Evolutionary conservation across 2,113 vertebrate species (phyloP).

Genomic region (Brachirus orientalis): DNA sequence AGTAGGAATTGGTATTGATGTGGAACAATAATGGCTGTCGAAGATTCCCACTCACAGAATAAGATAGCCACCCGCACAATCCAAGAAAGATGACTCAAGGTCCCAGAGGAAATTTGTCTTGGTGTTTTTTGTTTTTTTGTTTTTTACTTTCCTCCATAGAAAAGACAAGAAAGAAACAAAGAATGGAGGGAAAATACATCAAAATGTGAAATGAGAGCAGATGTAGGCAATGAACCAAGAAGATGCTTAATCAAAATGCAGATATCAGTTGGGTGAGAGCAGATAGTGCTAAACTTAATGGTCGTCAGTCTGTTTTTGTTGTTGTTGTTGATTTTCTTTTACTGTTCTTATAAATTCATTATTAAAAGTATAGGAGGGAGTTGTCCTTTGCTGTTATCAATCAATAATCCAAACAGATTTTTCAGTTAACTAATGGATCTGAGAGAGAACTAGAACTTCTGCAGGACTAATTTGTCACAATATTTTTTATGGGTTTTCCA

Average conservation of each 20-base stretch:
- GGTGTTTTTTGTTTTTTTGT: slow-evolving; percentile 13
- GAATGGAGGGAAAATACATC: slow-evolving; percentile 56
- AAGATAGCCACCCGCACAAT: slow-evolving; percentile 46
- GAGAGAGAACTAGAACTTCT: too few relatives aligned
- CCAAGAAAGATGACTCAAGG: slow-evolving; percentile 55
- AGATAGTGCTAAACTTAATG: slow-evolving; percentile 43
- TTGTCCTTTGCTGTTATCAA: too few relatives aligned
- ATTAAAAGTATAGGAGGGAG: neutral
- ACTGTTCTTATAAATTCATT: neutral
- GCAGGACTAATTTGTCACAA: too few relatives aligned
- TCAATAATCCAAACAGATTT: too few relatives aligned
- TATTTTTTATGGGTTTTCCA: too few relatives aligned
- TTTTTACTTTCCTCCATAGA: slow-evolving; percentile 39
- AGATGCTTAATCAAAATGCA: slow-evolving; percentile 62
- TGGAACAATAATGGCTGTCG: slow-evolving; percentile 35
- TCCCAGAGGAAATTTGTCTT: slow-evolving; percentile 61
- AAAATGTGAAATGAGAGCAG: slow-evolving; percentile 53
- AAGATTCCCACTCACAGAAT: slow-evolving; percentile 33
- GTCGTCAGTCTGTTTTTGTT: slow-evolving; percentile 27
- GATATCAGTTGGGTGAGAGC: slow-evolving; percentile 14
- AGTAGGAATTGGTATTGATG: slow-evolving; percentile 57
- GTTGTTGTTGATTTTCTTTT: slow-evolving; percentile 4
- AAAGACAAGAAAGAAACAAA: neutral
- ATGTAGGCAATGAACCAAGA: slow-evolving; percentile 55
- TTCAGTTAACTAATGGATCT: too few relatives aligned